Evolutionary conservation across 2,113 vertebrate genomes (phyloP), one percentile per base, ranked within the genome.

Genomic region (Cathartes aura): DNA sequence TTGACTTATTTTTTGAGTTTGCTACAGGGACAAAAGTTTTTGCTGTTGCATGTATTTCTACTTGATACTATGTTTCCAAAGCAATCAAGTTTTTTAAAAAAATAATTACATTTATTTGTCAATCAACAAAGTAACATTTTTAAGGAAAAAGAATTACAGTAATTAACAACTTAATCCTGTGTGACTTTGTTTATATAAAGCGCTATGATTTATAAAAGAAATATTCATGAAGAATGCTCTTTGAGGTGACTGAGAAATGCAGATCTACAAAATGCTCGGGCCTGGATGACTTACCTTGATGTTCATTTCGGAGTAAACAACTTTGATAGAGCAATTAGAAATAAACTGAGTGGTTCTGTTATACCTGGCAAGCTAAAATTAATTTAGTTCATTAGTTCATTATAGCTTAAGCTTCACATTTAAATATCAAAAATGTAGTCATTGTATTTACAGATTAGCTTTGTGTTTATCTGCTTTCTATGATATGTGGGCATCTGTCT

Each of bases 351-450:
- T 68, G 16, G 20, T 93, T 93, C 53, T 74, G 47, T 70, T 96
- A 22, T 71, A 76, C 78, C 47, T 78, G 76, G 42, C 58, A 97
- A 81, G 59, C 40, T 74, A 32, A 90, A 96, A 94, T 94, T 82
- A 40, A 78, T 93, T 80, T 71, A 60, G 29, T 47, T 40, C 50
- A 58, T 89, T 96, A 60, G 30, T 38, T 86, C 34, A 55, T 24
- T 52, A 62, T 80, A 94, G 60, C 23, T 76, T 86, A 88, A 93
- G 34, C 23, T 80, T 87, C 47, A n/a, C 7, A 93, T 94, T 98
- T 97, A 97, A 97, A 90, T 90, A 95, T 78, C 36, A 85, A 95
- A 73, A 94, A 64, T 86, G 20, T 71, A 93, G 82, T 95, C 43
- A 81, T 87, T 92, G 71, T 94, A 90, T 96, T 73, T 97, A 56